Conservation (phyloP, 1,140 invertebrate species). For the Armadillidium nasatum region DNA sequence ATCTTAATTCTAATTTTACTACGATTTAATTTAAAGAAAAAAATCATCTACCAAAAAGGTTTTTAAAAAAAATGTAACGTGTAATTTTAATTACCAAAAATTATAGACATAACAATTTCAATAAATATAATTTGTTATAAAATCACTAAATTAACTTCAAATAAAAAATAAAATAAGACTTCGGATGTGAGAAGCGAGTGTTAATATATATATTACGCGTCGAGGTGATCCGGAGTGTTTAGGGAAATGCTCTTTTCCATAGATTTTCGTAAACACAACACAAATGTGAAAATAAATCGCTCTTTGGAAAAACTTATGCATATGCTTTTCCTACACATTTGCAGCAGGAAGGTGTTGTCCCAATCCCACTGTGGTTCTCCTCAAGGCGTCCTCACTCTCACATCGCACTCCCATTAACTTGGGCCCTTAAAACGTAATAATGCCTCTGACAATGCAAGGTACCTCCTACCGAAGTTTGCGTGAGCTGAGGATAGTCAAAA, state of each 20-base stretch:
- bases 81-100: not conserved
- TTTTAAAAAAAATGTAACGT: too few relatives aligned
- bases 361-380: constrained; percentile 34
- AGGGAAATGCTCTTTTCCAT: constrained; percentile 57
- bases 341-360: constrained; percentile 46
- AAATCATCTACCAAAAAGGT: too few relatives aligned
- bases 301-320: constrained; percentile 39
- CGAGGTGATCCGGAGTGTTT: constrained; percentile 53
- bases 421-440: constrained; percentile 11
- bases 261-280: constrained; percentile 57
- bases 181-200: not conserved
- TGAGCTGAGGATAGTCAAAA: not conserved
- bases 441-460: constrained; percentile 6
- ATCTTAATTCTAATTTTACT: too few relatives aligned
- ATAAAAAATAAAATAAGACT: not conserved
- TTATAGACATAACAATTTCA: not conserved
- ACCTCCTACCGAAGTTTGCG: not conserved
- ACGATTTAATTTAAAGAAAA: too few relatives aligned
- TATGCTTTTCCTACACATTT: constrained; percentile 49
- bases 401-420: constrained; percentile 20
- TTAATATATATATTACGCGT: not conserved
- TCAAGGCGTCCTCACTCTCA: constrained; percentile 30
- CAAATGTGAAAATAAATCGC: constrained; percentile 50
- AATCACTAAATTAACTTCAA: not conserved
- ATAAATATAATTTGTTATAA: not conserved